Evolutionary conservation across 2,797 vertebrate species (phyloP).

Genomic region (Pagetopsis macropterus): DNA sequence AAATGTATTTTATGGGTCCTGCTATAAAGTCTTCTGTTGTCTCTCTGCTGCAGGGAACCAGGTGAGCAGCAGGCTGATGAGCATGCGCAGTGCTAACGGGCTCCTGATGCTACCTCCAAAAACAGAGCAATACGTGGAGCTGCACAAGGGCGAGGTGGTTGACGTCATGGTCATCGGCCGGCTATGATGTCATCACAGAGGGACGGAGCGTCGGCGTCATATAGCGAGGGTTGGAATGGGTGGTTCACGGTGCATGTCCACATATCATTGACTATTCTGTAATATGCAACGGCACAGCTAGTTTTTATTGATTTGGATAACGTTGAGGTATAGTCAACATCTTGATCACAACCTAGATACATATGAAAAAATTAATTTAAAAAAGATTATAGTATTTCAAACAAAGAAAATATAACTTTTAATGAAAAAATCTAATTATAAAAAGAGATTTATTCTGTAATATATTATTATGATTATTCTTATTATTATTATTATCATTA

Average conservation of each 20-base stretch:
- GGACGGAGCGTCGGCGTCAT: constrained; percentile 71
- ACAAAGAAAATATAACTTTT: constrained; percentile 97
- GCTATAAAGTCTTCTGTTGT: background rate
- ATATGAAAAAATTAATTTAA: constrained; percentile 83
- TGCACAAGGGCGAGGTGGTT: constrained; percentile 99
- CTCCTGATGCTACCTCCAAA: constrained; percentile 99
- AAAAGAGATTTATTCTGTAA: constrained; percentile 99
- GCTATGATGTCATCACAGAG: constrained; percentile 91
- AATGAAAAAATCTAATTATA: constrained; percentile 93
- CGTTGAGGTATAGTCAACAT: constrained; percentile 99
- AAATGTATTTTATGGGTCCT: background rate
- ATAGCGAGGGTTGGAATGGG: constrained; percentile 81
- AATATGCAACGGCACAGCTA: constrained; percentile 99
- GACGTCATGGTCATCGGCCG: constrained; percentile 99
- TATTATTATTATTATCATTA: constrained; percentile 88
- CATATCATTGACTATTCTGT: constrained; percentile 99
- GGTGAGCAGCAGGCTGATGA: constrained; percentile 99
- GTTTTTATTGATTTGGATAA: constrained; percentile 99
- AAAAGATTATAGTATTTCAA: constrained; percentile 93
- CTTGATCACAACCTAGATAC: constrained; percentile 93
- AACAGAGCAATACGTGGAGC: constrained; percentile 99
- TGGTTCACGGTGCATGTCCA: constrained; percentile 99
- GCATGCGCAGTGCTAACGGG: constrained; percentile 99
- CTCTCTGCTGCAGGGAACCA: constrained; percentile 89
- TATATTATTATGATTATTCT: constrained; percentile 93